Base-by-base conservation (phyloP, 2,888 invertebrate species). In the Cancer borealis region DNA sequence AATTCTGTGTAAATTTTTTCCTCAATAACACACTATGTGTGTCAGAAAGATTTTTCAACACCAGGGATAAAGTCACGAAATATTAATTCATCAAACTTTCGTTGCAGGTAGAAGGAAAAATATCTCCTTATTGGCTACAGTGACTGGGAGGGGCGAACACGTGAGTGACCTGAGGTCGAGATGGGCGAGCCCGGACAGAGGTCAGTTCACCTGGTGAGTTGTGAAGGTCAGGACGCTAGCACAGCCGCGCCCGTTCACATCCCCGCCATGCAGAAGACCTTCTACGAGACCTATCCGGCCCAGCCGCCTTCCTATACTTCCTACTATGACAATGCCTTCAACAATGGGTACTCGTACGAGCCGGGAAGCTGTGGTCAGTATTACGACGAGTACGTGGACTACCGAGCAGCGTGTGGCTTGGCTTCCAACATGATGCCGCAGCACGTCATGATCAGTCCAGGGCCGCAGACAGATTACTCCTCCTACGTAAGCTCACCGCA, bases 191-290 rank as follows among this genome's bases (percentile, higher is more conserved):
- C 89, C n/a, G 92, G 88, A 10, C 92, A 92, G 14, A 88, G 93
- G 92, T 92, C 93, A 94, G 93, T 94, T 21, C 93, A 94, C 93
- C 93, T 94, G 93, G 93, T 89, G 93, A 45, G 73, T 39, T 94
- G 93, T 89, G 93, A 94, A n/a, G 79, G 73, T 60, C 92, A 94
- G 88, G 93, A 94, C 93, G 84, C 47, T 10, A 30, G 26, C 66
- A 54, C 46, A 46, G 30, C 39, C 21, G 60, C 93, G 17, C 47
- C 91, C 0, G 12, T 87, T 8, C 26, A 87, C 30, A 6, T 45
- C 26, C 26, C 93, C 60, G 47, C 88, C 26, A 94, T 92, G 92
- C 92, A 92, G 92, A 92, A 92, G 93, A 88, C 88, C 49, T 92
- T 54, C 89, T 94, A 94, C 92, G 93, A 92, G 92, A 88, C 92